Evolutionary conservation across 37 sponge, comb jelly and placozoan genomes (phyloP).

Genomic region (Amphimedon queenslandica): DNA sequence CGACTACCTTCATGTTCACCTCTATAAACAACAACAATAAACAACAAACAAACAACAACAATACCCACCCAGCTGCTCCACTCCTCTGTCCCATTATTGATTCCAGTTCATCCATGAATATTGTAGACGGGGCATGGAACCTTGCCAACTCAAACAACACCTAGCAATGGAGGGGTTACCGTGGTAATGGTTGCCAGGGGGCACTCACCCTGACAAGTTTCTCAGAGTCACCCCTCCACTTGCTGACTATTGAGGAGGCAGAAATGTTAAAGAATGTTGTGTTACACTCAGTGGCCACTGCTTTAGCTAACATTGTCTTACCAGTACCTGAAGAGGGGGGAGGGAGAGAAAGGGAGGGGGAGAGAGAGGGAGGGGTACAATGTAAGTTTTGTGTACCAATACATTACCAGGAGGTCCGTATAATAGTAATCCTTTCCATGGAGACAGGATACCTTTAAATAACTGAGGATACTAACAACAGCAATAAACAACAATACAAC

Average conservation of each 20-base stretch:
- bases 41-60: not conserved
- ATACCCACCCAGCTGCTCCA: slow-evolving; percentile 59
- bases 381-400: not conserved
- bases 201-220: slow-evolving; percentile 84
- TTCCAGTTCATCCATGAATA: slow-evolving; percentile 98
- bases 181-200: not conserved
- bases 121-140: slow-evolving; percentile 98
- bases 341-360: not conserved
- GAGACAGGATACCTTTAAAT: slow-evolving; percentile 96
- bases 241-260: slow-evolving; percentile 97
- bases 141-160: slow-evolving; percentile 96
- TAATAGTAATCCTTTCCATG: slow-evolving; percentile 98
- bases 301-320: slow-evolving; percentile 98
- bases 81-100: slow-evolving; percentile 94
- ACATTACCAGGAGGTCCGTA: slow-evolving; percentile 98
- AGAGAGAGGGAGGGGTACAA: not conserved
- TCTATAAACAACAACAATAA: slow-evolving; percentile 11
- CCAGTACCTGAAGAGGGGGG: slow-evolving; percentile 82
- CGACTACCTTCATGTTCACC: slow-evolving; percentile 95
- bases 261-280: slow-evolving; percentile 99
- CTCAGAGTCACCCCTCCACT: slow-evolving; percentile 99
- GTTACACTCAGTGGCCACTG: slow-evolving; percentile 98
- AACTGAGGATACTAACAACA: slow-evolving; percentile 84
- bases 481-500: not conserved
- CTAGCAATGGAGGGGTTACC: slow-evolving; percentile 33